Conservation (phyloP, 2,113 vertebrate species). For the Oreochromis aureus region DNA sequence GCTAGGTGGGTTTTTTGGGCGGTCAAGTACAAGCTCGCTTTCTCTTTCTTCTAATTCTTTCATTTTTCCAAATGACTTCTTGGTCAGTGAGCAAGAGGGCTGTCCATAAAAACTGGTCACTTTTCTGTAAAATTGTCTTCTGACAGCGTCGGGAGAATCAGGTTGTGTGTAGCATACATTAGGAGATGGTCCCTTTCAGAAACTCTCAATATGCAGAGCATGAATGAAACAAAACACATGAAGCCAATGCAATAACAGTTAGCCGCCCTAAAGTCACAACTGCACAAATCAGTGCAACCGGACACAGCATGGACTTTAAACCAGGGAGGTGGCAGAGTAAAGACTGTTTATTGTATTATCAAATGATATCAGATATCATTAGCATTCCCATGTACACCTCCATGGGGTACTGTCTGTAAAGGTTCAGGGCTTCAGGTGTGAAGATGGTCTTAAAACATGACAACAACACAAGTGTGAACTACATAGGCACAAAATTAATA, state of each 20-base stretch:
- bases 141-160: neutral
- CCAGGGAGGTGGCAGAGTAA: neutral
- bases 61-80: neutral
- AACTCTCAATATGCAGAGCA: neutral
- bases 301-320: neutral
- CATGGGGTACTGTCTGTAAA: neutral
- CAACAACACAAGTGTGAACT: neutral
- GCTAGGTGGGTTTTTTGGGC: neutral
- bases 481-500: neutral
- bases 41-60: neutral
- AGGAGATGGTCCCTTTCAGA: neutral
- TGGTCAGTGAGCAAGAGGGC: neutral
- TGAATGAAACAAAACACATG: neutral
- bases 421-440: neutral
- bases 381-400: neutral
- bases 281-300: neutral
- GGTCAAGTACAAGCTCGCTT: neutral
- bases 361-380: neutral
- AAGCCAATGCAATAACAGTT: neutral
- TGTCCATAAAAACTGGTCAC: neutral
- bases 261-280: neutral
- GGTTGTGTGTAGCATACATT: neutral
- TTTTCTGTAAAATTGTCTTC: neutral
- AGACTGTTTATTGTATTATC: neutral
- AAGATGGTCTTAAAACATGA: neutral